These are phyloP conservation scores for Musca vetustissima DNA, from an alignment of 1,140 invertebrate species.

Conservation along the genomic window DNA sequence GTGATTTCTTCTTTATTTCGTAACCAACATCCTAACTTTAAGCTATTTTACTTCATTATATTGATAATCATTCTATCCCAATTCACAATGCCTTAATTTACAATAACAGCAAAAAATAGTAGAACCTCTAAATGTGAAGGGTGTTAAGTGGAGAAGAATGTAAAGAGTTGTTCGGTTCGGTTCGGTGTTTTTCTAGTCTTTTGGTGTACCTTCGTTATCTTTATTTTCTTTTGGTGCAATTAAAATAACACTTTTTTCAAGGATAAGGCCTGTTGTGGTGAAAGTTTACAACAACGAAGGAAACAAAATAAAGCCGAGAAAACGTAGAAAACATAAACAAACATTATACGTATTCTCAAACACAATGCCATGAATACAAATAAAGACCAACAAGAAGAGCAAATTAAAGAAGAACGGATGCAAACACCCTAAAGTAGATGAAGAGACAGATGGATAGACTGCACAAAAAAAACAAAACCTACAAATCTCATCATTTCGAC, in stretches of 20 bases:
- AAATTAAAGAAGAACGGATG: not conserved
- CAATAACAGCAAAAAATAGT: too few species aligned
- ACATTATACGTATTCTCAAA: not conserved
- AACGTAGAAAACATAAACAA: conserved; percentile 2
- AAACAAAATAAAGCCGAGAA: conserved; percentile 1
- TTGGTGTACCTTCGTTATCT: not conserved
- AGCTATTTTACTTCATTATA: too few species aligned
- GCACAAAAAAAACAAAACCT: too few species aligned
- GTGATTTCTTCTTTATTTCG: too few species aligned
- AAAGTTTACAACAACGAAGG: not conserved
- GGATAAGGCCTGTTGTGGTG: conserved; percentile 15
- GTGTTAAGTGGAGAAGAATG: too few species aligned
- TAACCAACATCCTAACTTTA: too few species aligned
- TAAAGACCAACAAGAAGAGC: not conserved
- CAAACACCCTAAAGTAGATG: not conserved
- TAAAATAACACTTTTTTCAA: conserved; percentile 15
- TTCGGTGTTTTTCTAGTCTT: too few species aligned
- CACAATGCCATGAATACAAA: conserved; percentile 17
- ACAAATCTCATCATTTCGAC: too few species aligned
- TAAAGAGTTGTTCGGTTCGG: too few species aligned
- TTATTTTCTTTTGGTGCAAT: not conserved
- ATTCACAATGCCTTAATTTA: too few species aligned
- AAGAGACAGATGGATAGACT: conserved; percentile 11
- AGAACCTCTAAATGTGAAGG: too few species aligned
- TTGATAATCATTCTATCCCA: too few species aligned